Percentiles rank a stretch among this genome's conserved stretches.
These are phyloP conservation scores for Spatula versicolor DNA, from an alignment of 2,797 vertebrate genomes.

Conservation along the genomic window DNA sequence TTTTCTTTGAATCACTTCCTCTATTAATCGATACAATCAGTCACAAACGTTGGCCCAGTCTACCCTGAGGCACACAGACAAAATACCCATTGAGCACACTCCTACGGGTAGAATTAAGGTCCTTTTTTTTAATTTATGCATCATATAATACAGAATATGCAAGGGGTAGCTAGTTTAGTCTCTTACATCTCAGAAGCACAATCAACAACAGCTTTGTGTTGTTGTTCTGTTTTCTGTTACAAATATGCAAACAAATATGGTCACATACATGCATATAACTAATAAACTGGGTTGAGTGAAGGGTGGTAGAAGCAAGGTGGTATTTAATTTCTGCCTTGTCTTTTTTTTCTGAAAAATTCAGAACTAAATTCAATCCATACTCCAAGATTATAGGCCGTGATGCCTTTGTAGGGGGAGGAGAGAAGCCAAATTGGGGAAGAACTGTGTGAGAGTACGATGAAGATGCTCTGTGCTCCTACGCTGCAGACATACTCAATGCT, in stretches of 20 bases:
- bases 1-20: slow-evolving; percentile 1
- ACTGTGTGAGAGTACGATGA: background rate
- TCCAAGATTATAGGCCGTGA: background rate
- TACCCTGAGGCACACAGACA: background rate
- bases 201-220: background rate
- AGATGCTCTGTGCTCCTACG: background rate
- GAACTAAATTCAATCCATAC: background rate
- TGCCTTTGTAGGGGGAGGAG: background rate
- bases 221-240: background rate
- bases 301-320: background rate
- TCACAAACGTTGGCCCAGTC: background rate
- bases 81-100: background rate
- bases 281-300: background rate
- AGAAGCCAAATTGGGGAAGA: background rate
- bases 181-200: background rate
- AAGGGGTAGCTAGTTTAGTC: background rate
- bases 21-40: background rate
- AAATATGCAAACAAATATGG: background rate
- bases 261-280: background rate
- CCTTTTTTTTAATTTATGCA: background rate
- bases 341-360: background rate
- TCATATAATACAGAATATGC: background rate
- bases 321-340: background rate
- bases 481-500: background rate
- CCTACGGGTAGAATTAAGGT: background rate